Conservation (phyloP, 2,797 vertebrate genomes). For the Apogon talboti region DNA sequence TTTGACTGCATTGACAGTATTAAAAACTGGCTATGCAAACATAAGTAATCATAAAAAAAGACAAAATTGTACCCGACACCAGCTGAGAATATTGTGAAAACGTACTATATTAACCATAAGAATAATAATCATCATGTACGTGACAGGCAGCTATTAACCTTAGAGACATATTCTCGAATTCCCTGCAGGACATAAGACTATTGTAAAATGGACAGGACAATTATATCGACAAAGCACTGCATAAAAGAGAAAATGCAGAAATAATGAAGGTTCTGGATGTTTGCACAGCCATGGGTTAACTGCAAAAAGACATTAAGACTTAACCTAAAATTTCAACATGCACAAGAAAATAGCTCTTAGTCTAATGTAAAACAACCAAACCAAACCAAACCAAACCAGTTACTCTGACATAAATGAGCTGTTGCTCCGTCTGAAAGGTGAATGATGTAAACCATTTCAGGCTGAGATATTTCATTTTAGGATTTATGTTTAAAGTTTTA, state of each 20-base stretch:
- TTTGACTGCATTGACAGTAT: neutral
- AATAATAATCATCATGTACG: conserved; percentile 7
- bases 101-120: conserved; percentile 8
- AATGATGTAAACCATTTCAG: neutral
- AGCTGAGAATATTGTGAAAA: conserved; percentile 18
- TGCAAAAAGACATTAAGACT: neutral
- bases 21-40: neutral
- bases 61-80: conserved; percentile 4
- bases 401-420: neutral
- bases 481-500: too few relatives aligned
- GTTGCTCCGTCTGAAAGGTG: neutral
- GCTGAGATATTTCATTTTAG: too few relatives aligned
- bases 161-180: neutral
- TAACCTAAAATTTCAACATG: neutral
- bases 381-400: too few relatives aligned
- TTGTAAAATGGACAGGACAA: neutral
- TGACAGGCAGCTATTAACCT: conserved; percentile 8
- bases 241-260: neutral
- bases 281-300: too few relatives aligned
- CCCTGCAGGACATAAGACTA: neutral
- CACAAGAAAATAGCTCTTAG: neutral
- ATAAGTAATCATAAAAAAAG: conserved; percentile 16
- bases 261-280: neutral
- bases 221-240: neutral
- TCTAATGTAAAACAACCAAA: neutral